phyloP scores from a whole-genome alignment of 92 coral and sea anemone species.

The Scolanthus callimorphus region DNA sequence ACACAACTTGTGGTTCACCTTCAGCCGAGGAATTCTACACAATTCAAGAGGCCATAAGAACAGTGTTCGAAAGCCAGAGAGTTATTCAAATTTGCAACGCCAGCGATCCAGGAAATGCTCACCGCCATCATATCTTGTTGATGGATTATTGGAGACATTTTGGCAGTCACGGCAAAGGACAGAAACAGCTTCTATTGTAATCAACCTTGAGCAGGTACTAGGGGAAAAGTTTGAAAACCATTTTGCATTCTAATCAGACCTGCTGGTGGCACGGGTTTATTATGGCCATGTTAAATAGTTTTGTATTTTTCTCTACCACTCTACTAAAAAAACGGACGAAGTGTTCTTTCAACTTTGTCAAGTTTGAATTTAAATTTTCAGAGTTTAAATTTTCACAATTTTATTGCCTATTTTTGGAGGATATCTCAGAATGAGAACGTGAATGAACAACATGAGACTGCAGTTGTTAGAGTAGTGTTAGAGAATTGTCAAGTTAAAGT shows the following conservation, averaged over 20 bases:
- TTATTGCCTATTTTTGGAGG: too few species aligned
- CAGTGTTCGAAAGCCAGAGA: slow-evolving; percentile 6
- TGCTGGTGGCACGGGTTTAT: too few species aligned
- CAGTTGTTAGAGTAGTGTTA: too few species aligned
- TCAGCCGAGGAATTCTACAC: slow-evolving; percentile 60
- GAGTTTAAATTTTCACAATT: too few species aligned
- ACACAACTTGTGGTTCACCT: slow-evolving; percentile 80
- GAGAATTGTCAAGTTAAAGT: too few species aligned
- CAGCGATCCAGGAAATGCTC: slow-evolving; percentile 49
- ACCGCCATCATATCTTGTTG: slow-evolving; percentile 68
- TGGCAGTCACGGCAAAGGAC: slow-evolving; percentile 80
- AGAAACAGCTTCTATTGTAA: slow-evolving; percentile 58
- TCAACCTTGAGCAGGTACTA: slow-evolving; percentile 61
- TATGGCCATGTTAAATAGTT: too few species aligned
- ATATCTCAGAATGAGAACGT: too few species aligned
- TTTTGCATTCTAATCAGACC: not conserved
- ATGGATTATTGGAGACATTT: slow-evolving; percentile 59
- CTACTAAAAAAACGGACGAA: too few species aligned
- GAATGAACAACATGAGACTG: too few species aligned
- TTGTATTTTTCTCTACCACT: too few species aligned
- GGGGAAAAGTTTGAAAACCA: not conserved
- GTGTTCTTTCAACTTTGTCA: too few species aligned
- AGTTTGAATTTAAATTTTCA: too few species aligned
- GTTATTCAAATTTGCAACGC: slow-evolving; percentile 61
- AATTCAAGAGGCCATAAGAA: slow-evolving; percentile 38